Conservation (phyloP, 1,140 invertebrate genomes). For the Pygmarrhopalites habei region DNA sequence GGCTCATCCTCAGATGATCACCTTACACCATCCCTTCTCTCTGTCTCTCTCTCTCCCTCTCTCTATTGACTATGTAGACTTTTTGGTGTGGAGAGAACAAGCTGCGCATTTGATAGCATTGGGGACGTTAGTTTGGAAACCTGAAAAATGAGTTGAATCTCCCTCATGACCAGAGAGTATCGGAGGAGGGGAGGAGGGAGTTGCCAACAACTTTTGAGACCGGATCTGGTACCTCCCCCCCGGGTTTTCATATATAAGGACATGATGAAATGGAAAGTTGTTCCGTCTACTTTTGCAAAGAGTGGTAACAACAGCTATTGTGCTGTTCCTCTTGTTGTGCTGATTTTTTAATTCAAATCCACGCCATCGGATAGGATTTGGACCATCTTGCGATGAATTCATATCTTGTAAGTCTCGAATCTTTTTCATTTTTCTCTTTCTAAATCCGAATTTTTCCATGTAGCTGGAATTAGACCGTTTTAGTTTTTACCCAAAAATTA, state of each 20-base stretch:
- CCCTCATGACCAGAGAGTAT: neutral
- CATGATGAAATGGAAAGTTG: constrained; percentile 35
- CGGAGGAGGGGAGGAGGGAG: neutral
- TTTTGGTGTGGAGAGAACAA: no score
- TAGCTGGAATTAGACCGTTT: no score
- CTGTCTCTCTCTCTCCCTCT: no score
- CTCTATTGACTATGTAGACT: no score
- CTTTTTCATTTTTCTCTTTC: no score
- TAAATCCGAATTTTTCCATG: no score
- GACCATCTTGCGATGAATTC: neutral
- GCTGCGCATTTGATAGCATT: no score
- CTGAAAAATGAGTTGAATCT: constrained; percentile 4
- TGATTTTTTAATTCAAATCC: neutral
- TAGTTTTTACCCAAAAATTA: no score
- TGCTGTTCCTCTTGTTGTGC: constrained; percentile 3
- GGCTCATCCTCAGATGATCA: no score
- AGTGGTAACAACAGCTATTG: constrained; percentile 19
- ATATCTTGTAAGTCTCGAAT: constrained; percentile 11
- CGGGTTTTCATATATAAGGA: constrained; percentile 31
- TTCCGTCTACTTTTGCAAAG: constrained; percentile 27
- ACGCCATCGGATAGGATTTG: constrained; percentile 10
- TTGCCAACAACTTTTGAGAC: constrained; percentile 1
- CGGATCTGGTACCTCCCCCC: constrained; percentile 16
- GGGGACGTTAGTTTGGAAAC: no score
- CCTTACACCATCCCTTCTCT: no score